phyloP scores from a whole-genome alignment of 2,888 invertebrate species.

The Altica lythri region DNA sequence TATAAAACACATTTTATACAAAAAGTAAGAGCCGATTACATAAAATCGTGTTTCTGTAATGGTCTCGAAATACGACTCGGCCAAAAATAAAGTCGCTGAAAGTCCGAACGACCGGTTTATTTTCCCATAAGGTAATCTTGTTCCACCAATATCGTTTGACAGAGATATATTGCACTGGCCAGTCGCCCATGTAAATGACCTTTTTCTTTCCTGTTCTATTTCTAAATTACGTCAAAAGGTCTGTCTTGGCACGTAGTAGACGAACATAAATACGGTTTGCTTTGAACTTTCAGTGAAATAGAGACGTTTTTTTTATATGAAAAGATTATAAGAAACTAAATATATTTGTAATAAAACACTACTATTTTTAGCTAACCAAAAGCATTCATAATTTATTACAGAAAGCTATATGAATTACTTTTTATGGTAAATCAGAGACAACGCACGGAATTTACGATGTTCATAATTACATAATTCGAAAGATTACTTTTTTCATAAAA shows the following conservation, averaged over 20 bases:
- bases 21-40: slow-evolving; percentile 22
- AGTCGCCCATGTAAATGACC: slow-evolving; percentile 47
- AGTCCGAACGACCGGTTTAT: slow-evolving; percentile 37
- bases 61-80: slow-evolving; percentile 20
- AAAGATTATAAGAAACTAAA: too few relatives aligned
- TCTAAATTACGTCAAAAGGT: slow-evolving; percentile 41
- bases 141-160: slow-evolving; percentile 38
- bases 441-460: too few relatives aligned
- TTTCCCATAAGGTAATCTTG: slow-evolving; percentile 43
- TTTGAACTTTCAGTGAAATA: slow-evolving; percentile 24
- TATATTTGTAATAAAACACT: too few relatives aligned
- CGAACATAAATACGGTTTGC: slow-evolving; percentile 17
- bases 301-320: too few relatives aligned
- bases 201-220: slow-evolving; percentile 42
- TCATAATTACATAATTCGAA: too few relatives aligned
- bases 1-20: slow-evolving; percentile 22
- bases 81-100: slow-evolving; percentile 29
- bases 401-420: too few relatives aligned
- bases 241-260: slow-evolving; percentile 28
- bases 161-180: slow-evolving; percentile 44
- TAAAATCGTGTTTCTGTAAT: slow-evolving; percentile 23
- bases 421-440: too few relatives aligned
- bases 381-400: too few relatives aligned
- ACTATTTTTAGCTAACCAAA: too few relatives aligned
- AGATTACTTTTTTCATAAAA: too few relatives aligned